phyloP scores from a whole-genome alignment of 1,140 invertebrate species.

The Lordiphosa stackelbergi region DNA sequence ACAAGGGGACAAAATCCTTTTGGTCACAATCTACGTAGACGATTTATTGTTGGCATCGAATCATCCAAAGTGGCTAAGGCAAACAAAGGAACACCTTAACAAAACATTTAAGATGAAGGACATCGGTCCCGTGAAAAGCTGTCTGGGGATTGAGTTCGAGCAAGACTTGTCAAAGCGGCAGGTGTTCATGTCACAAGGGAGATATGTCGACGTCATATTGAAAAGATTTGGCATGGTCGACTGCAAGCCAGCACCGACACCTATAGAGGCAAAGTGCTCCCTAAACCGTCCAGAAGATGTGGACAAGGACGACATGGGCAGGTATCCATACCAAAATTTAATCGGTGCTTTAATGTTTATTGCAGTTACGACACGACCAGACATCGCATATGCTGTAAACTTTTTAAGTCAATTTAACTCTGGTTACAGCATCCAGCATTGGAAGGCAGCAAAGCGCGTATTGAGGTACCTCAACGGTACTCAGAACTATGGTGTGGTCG shows the following conservation, averaged over 20 bases:
- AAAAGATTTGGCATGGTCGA: slow-evolving; percentile 23
- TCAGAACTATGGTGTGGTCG: too few species aligned
- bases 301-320: slow-evolving; percentile 3
- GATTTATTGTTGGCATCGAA: slow-evolving; percentile 29
- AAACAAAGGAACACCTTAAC: neutral
- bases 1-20: neutral
- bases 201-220: slow-evolving; percentile 11
- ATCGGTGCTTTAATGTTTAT: slow-evolving; percentile 34
- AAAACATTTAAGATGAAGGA: slow-evolving; percentile 7
- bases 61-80: slow-evolving; percentile 13
- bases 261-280: too few species aligned
- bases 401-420: slow-evolving; percentile 10
- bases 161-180: neutral
- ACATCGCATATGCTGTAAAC: slow-evolving; percentile 2
- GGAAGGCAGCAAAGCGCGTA: slow-evolving; percentile 5
- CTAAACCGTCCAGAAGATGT: neutral
- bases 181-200: slow-evolving; percentile 2
- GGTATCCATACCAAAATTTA: slow-evolving; percentile 24
- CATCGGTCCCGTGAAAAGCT: neutral
- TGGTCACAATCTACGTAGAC: too few species aligned
- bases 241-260: slow-evolving; percentile 9
- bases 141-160: neutral
- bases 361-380: slow-evolving; percentile 18
- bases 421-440: slow-evolving; percentile 5
- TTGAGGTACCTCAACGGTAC: too few species aligned